Evolutionary conservation across 30 jellyfish, hydroid and myxozoan species (phyloP).

Genomic region (Aurelia sp.): DNA sequence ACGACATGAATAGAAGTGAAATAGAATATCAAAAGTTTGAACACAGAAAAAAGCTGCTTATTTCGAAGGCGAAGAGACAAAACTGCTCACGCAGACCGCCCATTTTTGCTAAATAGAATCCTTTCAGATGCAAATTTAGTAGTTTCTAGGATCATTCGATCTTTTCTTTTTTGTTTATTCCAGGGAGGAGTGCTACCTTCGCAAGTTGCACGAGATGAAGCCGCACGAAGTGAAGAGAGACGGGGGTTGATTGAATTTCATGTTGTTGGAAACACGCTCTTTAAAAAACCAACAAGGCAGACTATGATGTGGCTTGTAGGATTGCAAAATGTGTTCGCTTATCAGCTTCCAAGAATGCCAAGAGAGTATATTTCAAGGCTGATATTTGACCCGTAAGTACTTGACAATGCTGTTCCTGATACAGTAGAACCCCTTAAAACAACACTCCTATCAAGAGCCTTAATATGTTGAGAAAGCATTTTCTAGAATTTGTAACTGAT

Average conservation of each 20-base stretch:
- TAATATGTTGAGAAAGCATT: too few species aligned
- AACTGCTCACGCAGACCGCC: too few species aligned
- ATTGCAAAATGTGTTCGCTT: slow-evolving; percentile 87
- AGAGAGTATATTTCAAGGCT: slow-evolving; percentile 93
- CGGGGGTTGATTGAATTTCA: slow-evolving; percentile 96
- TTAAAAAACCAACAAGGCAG: slow-evolving; percentile 92
- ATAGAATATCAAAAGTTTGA: too few species aligned
- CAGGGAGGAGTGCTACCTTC: slow-evolving; percentile 96
- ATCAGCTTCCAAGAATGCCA: slow-evolving; percentile 98
- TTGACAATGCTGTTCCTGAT: not conserved
- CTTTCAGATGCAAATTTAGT: too few species aligned
- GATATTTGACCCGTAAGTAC: slow-evolving; percentile 93
- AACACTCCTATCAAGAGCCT: too few species aligned
- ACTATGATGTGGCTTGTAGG: slow-evolving; percentile 97
- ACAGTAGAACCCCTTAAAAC: too few species aligned
- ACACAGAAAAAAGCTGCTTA: too few species aligned
- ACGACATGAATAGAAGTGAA: too few species aligned
- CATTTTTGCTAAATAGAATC: too few species aligned
- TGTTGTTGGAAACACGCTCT: slow-evolving; percentile 91
- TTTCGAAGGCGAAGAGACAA: too few species aligned
- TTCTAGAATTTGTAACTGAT: too few species aligned
- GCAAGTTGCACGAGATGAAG: slow-evolving; percentile 96
- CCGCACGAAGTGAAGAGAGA: slow-evolving; percentile 97
- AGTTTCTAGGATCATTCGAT: too few species aligned
- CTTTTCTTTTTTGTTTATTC: not conserved